Percentiles rank a stretch among this genome's conserved stretches.
phyloP scores from a whole-genome alignment of 2,113 vertebrate genomes.

The Plestiodon gilberti region DNA sequence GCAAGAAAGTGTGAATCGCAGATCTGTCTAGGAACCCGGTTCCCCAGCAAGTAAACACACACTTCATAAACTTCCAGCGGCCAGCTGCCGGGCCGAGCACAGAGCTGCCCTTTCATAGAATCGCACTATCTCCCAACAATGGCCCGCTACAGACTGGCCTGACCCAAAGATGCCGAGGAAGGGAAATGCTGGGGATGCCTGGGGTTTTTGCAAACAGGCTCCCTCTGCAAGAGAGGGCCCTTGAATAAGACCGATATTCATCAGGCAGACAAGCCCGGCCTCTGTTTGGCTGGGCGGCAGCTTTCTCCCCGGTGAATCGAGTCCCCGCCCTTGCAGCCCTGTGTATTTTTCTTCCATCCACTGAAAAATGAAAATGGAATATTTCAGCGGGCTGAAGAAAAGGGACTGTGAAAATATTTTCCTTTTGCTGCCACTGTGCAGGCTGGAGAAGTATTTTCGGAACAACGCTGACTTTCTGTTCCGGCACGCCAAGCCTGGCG shows the following conservation, averaged over 20 bases:
- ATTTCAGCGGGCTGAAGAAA: constrained; percentile 40
- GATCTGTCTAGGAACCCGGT: constrained; percentile 25
- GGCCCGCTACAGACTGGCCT: background rate
- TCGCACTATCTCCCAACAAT: constrained; percentile 34
- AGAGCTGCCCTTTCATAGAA: constrained; percentile 49
- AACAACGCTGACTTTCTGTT: background rate
- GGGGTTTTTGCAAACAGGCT: constrained; percentile 12
- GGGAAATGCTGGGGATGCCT: constrained; percentile 28
- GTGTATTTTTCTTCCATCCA: constrained; percentile 61
- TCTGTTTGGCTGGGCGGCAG: constrained; percentile 50
- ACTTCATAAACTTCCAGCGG: constrained; percentile 29
- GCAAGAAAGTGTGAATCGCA: constrained; percentile 22
- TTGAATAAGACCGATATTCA: constrained; percentile 58
- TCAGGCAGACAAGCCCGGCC: constrained; percentile 29
- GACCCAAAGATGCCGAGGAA: constrained; percentile 6
- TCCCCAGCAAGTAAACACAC: constrained; percentile 14
- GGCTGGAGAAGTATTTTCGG: constrained; percentile 24
- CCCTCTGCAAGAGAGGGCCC: fast-evolving
- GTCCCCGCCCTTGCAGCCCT: constrained; percentile 22
- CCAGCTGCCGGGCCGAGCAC: constrained; percentile 5
- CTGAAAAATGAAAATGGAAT: constrained; percentile 38
- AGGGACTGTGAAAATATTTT: constrained; percentile 47
- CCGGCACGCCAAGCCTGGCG: background rate
- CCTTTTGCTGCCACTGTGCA: constrained; percentile 28
- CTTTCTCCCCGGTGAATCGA: constrained; percentile 45